Base-by-base conservation (phyloP, 2,113 vertebrate genomes). In the Lathamus discolor region DNA sequence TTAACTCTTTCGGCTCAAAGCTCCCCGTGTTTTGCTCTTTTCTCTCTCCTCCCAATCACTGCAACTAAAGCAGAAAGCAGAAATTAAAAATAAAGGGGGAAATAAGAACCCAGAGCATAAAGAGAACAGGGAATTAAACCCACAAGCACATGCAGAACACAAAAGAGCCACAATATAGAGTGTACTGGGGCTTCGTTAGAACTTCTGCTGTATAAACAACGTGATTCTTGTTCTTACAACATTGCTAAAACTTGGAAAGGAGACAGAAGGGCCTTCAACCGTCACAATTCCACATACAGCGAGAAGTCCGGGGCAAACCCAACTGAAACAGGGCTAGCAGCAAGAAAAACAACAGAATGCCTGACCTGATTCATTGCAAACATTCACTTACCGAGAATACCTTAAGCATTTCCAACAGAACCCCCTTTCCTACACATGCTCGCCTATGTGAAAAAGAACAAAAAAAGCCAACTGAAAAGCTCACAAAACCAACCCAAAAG, bases 1-100 rank as follows among this genome's bases (percentile, higher is more conserved):
- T 98, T 93, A 97, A 98, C 97, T 97, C 92, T 88, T 97, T 93
- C 89, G 35, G 44, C 94, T 92, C 89, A 89, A 61, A 96, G 17
- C 82, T 51, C 17, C 43, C 72, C 41, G 3, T 11, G 43, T 41
- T 95, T 63, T 28, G 76, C 80, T 52, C 4, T 2, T 54, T 57
- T n/a, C 61, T 59, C 66, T 89, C 86, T 81, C 66, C 55, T 96
- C 70, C 55, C 78, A 29, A 63, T 39, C 2, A 5, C 41, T 22
- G 24, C 3, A 13, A 52, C 72, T 64, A 59, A 70, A 90, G 39
- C 68, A 54, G 91, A 97, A 92, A 95, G 97, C 95, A 94, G 75
- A 83, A 77, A 93, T 25, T 41, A 17, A 93, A 78, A 92, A 83
- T 2, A 2, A 64, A 83, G 33, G 1, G 69, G 76, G 68, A 46